A percentile compares a stretch with the other conserved stretches of the same genome.
phyloP scores from a whole-genome alignment of 1,140 invertebrate genomes.

The Drosophila nasuta region DNA sequence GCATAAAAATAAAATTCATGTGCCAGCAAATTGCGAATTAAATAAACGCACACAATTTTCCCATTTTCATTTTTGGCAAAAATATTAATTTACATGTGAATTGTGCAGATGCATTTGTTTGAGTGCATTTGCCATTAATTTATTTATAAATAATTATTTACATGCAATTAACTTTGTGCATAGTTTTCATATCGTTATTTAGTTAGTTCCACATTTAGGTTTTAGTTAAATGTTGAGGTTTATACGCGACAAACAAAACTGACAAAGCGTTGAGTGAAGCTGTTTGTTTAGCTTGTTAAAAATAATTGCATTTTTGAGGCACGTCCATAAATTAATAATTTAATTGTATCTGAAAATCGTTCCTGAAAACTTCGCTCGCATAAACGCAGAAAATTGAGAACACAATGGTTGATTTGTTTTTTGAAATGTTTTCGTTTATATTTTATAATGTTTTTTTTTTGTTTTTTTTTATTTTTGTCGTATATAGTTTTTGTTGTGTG shows the following conservation, averaged over 20 bases:
- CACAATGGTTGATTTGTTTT: constrained; percentile 25
- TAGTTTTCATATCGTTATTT: constrained; percentile 54
- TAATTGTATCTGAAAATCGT: not conserved
- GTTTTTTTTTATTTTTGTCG: constrained; percentile 57
- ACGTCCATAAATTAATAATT: not conserved
- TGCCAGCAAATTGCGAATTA: constrained; percentile 46
- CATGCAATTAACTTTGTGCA: constrained; percentile 74
- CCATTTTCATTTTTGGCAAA: constrained; percentile 66
- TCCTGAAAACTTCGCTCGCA: too few relatives aligned
- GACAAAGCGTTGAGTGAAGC: constrained; percentile 26
- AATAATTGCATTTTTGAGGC: not conserved
- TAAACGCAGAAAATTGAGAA: not conserved
- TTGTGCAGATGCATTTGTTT: constrained; percentile 30
- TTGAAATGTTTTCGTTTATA: constrained; percentile 49
- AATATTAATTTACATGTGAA: constrained; percentile 67
- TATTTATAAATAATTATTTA: constrained; percentile 81
- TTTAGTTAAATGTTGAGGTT: constrained; percentile 27
- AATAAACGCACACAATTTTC: constrained; percentile 62
- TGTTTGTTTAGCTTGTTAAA: not conserved
- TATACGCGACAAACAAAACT: constrained; percentile 28
- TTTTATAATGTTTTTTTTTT: constrained; percentile 69
- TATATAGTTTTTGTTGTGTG: constrained; percentile 57
- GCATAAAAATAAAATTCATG: constrained; percentile 52
- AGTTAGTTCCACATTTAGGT: constrained; percentile 45
- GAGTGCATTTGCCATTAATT: constrained; percentile 72